Evolutionary conservation across 2,113 vertebrate genomes (phyloP).

Genomic region (Brachyhypopomus gauderio): DNA sequence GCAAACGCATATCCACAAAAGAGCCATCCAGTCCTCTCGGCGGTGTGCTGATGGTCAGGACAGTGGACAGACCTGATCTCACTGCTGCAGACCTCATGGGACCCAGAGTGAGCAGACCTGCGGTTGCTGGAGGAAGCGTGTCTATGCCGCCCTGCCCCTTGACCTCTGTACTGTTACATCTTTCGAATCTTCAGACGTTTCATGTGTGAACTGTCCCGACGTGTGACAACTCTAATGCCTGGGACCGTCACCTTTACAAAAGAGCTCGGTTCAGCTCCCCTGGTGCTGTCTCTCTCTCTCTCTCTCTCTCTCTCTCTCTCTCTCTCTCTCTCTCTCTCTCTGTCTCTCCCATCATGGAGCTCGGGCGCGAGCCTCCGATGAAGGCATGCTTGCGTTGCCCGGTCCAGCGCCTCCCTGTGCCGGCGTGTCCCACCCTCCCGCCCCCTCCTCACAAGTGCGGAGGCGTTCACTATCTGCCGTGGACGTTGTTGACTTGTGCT

Average conservation of each 20-base stretch:
- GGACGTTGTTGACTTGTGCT: conserved; percentile 78
- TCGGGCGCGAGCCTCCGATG: conserved; percentile 18
- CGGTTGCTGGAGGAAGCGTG: conserved; percentile 37
- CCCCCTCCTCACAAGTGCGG: not conserved
- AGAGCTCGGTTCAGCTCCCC: conserved; percentile 4
- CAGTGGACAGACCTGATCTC: conserved; percentile 26
- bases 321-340: not conserved
- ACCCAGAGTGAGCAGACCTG: conserved; percentile 3
- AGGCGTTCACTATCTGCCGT: conserved; percentile 77
- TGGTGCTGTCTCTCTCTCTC: conserved; percentile 28
- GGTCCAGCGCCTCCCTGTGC: not conserved
- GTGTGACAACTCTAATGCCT: not conserved
- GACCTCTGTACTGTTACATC: not conserved
- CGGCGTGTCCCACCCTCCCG: no score
- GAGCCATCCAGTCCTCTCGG: not conserved
- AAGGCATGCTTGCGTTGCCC: not conserved
- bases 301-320: no score
- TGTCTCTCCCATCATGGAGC: conserved; percentile 23
- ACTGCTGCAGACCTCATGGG: conserved; percentile 16
- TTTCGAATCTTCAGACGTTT: not conserved
- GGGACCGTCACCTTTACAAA: not conserved
- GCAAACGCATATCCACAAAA: conserved; percentile 31
- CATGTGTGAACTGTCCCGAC: conserved; percentile 18
- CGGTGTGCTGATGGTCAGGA: conserved; percentile 22
- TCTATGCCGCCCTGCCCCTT: not conserved